phyloP scores from a whole-genome alignment of 2,113 vertebrate species.

The Plecotus auritus region DNA sequence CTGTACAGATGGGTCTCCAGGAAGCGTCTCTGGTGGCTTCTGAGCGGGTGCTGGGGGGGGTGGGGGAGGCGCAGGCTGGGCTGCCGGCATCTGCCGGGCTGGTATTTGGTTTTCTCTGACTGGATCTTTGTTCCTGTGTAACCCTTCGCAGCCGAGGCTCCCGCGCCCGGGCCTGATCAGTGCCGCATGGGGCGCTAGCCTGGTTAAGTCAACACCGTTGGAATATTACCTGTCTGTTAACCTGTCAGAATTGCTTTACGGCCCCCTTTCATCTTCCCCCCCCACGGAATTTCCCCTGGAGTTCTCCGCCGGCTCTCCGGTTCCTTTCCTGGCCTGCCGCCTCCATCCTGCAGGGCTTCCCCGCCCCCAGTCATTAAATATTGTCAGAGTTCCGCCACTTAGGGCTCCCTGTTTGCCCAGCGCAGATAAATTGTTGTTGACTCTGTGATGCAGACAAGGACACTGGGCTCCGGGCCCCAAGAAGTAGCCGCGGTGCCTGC shows the following conservation, averaged over 20 bases:
- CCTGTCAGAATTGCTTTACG: slow-evolving; percentile 73
- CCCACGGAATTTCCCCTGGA: slow-evolving; percentile 85
- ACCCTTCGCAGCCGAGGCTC: not conserved
- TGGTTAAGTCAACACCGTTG: slow-evolving; percentile 75
- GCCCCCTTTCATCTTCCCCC: slow-evolving; percentile 74
- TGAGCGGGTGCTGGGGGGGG: not conserved
- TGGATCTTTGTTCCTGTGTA: slow-evolving; percentile 64
- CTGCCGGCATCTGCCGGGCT: slow-evolving; percentile 44
- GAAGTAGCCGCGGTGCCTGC: not conserved
- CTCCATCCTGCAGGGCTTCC: slow-evolving; percentile 18
- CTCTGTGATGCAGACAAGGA: slow-evolving; percentile 69
- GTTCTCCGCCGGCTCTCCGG: slow-evolving; percentile 55
- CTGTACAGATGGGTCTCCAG: slow-evolving; percentile 13
- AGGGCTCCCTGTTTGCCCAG: slow-evolving; percentile 78
- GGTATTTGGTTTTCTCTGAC: slow-evolving; percentile 64
- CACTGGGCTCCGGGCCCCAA: slow-evolving; percentile 41
- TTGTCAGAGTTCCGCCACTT: slow-evolving; percentile 75
- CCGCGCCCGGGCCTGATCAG: not conserved
- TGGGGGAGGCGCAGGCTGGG: not conserved
- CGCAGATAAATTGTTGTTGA: slow-evolving; percentile 76
- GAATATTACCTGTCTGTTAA: slow-evolving; percentile 80
- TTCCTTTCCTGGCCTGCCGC: slow-evolving; percentile 15
- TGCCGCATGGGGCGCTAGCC: slow-evolving; percentile 53
- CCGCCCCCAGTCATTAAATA: slow-evolving; percentile 82
- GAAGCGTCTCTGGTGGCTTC: slow-evolving; percentile 67